A percentile compares a stretch with the other conserved stretches of the same genome.
These are phyloP conservation scores for Cacoxenus indagator DNA, from an alignment of 2,888 invertebrate genomes.

Conservation along the genomic window DNA sequence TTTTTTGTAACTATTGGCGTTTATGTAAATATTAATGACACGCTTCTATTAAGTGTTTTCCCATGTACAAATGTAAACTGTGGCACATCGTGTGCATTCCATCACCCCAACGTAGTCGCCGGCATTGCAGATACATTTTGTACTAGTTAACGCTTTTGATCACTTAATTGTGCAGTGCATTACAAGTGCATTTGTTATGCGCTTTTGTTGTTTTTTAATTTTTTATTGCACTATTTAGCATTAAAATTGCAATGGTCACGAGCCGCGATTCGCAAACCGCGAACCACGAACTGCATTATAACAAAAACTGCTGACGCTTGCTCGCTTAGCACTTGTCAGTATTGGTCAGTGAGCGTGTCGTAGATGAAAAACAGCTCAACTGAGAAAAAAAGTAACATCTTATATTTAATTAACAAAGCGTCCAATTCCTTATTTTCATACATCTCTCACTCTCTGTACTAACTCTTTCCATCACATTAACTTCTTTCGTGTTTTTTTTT, in stretches of 20 bases:
- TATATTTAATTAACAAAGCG: too few species aligned
- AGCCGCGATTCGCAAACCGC: too few species aligned
- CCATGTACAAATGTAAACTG: too few species aligned
- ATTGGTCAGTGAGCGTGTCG: background rate
- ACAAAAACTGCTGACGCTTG: background rate
- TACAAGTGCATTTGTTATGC: background rate
- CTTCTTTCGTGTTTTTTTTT: background rate
- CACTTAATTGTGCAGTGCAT: background rate
- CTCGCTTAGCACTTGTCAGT: background rate
- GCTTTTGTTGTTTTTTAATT: background rate
- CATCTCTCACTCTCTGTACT: background rate
- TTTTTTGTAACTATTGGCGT: background rate
- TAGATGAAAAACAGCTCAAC: background rate
- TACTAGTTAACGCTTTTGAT: background rate
- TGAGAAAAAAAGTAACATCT: too few species aligned
- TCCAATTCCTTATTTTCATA: background rate
- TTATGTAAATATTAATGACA: too few species aligned
- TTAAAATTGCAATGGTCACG: slow-evolving; percentile 4
- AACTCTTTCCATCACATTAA: background rate
- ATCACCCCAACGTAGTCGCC: too few species aligned
- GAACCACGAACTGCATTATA: background rate
- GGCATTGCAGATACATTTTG: too few species aligned
- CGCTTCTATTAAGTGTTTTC: too few species aligned
- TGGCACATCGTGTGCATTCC: too few species aligned
- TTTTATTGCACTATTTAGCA: slow-evolving; percentile 16